These are phyloP conservation scores for Apostichopus californicus DNA, from an alignment of 35 echinoderm and acorn worm species.

Conservation along the genomic window DNA sequence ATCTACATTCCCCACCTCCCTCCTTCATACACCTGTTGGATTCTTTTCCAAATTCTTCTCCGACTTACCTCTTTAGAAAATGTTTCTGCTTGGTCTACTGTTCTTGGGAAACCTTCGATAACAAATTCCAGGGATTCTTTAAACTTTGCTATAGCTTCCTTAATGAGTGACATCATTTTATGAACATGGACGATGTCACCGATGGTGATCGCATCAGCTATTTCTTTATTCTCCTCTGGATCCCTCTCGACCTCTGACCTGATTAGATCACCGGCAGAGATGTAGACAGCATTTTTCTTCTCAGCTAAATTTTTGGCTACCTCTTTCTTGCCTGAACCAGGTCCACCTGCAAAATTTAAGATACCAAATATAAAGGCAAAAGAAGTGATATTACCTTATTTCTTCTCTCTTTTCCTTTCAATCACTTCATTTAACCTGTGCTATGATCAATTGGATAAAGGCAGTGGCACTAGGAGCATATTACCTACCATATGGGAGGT, in stretches of 20 bases:
- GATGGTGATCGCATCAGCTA: conserved; percentile 26
- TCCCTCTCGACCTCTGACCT: conserved; percentile 32
- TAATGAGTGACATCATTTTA: conserved; percentile 34
- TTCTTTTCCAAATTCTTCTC: background rate
- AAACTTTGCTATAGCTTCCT: conserved; percentile 27
- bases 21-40: no score
- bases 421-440: no score
- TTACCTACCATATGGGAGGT: no score
- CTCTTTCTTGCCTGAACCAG: conserved; percentile 88
- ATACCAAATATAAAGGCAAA: no score
- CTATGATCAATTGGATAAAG: no score
- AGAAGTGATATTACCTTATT: no score
- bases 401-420: no score
- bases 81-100: conserved; percentile 58
- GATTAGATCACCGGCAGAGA: conserved; percentile 67
- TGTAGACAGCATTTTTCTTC: conserved; percentile 51
- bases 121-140: conserved; percentile 59
- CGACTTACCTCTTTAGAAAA: conserved; percentile 63
- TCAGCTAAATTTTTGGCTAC: conserved; percentile 68
- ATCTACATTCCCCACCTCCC: no score
- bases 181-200: conserved; percentile 56
- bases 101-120: conserved; percentile 84
- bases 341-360: conserved; percentile 49
- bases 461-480: no score
- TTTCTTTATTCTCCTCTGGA: conserved; percentile 35